Conservation (phyloP, 2,113 vertebrate species). For the Microcebus lehilahytsara region DNA sequence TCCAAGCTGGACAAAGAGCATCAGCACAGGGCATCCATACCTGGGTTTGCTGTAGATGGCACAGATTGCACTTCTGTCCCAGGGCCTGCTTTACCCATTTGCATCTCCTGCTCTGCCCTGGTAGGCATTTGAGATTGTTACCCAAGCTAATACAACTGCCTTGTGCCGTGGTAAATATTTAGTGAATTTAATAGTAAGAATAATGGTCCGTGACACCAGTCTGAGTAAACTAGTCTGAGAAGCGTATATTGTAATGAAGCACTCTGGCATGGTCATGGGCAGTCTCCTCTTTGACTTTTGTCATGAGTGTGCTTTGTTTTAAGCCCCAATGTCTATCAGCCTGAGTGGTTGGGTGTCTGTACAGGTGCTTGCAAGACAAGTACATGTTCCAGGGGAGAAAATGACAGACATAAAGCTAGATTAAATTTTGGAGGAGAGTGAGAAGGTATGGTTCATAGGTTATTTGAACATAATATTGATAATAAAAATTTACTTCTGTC, state of each 20-base stretch:
- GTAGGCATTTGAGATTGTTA: background rate
- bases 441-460: background rate
- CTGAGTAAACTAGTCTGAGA: background rate
- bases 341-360: background rate
- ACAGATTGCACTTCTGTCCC: background rate
- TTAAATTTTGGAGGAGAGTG: background rate
- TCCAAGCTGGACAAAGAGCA: background rate
- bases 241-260: background rate
- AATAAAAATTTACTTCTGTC: background rate
- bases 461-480: background rate
- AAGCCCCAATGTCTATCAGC: background rate
- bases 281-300: background rate
- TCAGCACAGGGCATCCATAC: rapidly evolving
- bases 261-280: background rate
- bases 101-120: background rate
- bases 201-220: background rate
- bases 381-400: background rate
- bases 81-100: background rate
- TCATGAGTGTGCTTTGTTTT: background rate
- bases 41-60: background rate
- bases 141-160: background rate
- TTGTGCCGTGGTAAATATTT: background rate
- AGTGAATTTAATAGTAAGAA: background rate
- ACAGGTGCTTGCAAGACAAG: background rate
- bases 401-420: background rate